Conservation (phyloP, 2,888 invertebrate species). For the Sminthurinus aureus region DNA sequence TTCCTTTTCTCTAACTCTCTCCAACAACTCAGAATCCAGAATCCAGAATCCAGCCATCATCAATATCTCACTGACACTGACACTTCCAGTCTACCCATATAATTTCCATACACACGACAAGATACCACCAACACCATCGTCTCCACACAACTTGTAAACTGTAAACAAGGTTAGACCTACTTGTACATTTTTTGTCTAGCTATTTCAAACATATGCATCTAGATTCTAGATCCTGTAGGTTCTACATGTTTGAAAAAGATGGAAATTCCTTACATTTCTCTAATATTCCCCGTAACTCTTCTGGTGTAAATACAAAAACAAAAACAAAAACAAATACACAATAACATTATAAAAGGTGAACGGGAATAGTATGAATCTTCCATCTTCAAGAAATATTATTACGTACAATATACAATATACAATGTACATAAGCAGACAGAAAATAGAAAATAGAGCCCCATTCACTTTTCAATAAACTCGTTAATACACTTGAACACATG, state of each 20-base stretch:
- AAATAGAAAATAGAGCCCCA: too few species aligned
- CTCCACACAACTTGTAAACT: too few species aligned
- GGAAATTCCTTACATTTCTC: conserved; percentile 38
- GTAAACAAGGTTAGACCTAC: conserved; percentile 17
- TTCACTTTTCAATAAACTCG: neutral
- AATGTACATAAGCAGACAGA: neutral
- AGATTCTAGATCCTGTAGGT: neutral
- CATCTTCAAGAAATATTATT: too few species aligned
- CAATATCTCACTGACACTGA: conserved; percentile 54
- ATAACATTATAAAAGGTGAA: neutral
- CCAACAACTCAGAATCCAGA: neutral
- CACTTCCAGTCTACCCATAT: conserved; percentile 44
- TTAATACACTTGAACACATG: neutral
- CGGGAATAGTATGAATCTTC: too few species aligned
- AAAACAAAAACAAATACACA: neutral
- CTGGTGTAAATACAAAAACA: neutral
- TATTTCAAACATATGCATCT: too few species aligned
- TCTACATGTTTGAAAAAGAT: neutral
- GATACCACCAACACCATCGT: conserved; percentile 29
- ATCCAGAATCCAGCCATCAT: conserved; percentile 41
- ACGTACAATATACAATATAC: neutral
- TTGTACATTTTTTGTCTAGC: too few species aligned
- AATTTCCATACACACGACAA: conserved; percentile 42
- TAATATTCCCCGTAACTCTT: neutral
- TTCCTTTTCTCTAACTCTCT: conserved; percentile 23